Percentiles rank a stretch among this genome's conserved stretches.
phyloP scores from a whole-genome alignment of 2,797 vertebrate species.

The Silurus lanzhouensis region DNA sequence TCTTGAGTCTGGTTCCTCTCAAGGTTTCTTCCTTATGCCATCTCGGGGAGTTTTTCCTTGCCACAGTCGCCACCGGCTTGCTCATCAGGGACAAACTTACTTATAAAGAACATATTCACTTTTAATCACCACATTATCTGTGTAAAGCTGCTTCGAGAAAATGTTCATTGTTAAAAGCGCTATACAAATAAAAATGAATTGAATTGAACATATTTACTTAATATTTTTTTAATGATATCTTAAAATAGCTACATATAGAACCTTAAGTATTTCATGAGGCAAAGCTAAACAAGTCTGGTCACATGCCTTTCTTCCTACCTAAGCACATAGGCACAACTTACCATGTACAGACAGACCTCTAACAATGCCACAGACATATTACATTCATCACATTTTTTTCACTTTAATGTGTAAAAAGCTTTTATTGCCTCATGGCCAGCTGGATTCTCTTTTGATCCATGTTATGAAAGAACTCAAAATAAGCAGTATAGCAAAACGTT shows the following conservation, averaged over 20 bases:
- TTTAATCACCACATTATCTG: no score
- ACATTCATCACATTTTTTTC: background rate
- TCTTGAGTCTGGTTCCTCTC: no score
- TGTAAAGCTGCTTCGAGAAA: no score
- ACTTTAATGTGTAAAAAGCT: background rate
- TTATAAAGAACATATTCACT: no score
- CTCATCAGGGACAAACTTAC: no score
- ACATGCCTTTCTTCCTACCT: constrained; percentile 9
- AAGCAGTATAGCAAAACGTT: background rate
- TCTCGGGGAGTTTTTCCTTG: no score
- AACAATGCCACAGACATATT: background rate
- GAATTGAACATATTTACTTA: background rate
- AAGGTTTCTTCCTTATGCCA: no score
- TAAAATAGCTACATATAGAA: constrained; percentile 2
- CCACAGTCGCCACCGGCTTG: no score
- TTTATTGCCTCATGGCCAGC: background rate
- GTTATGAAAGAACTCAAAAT: background rate
- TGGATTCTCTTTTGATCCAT: background rate
- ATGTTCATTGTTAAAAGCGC: no score
- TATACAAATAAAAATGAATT: no score
- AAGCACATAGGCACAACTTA: background rate
- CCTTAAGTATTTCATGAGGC: background rate
- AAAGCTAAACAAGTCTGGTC: background rate
- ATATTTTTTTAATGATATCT: background rate
- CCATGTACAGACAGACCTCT: background rate